Percentiles rank a stretch among this genome's conserved stretches.
These are phyloP conservation scores for Platycheirus albimanus DNA, from an alignment of 2,888 invertebrate species.

Conservation along the genomic window DNA sequence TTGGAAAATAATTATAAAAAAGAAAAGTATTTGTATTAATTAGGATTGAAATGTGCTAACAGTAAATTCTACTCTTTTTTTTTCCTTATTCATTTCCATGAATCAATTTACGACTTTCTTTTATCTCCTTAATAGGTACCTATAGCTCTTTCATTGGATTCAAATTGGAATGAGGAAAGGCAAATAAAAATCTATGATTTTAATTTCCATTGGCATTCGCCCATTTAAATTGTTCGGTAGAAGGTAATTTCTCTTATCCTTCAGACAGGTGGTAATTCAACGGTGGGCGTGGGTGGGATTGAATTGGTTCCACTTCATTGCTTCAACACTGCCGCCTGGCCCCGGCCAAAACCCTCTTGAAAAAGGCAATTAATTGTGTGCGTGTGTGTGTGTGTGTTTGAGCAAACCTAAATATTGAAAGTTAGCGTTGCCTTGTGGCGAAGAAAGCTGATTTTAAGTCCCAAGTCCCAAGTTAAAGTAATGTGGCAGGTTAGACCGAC, in stretches of 20 bases:
- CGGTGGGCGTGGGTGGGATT: slow-evolving; percentile 45
- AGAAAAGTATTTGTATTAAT: no score
- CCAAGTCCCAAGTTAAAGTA: slow-evolving; percentile 36
- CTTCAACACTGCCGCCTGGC: not conserved
- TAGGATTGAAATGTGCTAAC: slow-evolving; percentile 29
- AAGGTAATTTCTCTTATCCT: slow-evolving; percentile 71
- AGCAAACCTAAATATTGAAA: slow-evolving; percentile 38
- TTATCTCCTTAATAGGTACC: no score
- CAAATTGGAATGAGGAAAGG: slow-evolving; percentile 20
- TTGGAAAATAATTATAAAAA: no score
- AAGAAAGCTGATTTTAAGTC: slow-evolving; percentile 60
- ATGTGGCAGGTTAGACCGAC: slow-evolving; percentile 36
- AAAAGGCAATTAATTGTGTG: slow-evolving; percentile 51
- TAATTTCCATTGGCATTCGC: slow-evolving; percentile 73
- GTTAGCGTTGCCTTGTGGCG: slow-evolving; percentile 55
- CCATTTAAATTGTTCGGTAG: slow-evolving; percentile 68
- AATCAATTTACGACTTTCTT: slow-evolving; percentile 48
- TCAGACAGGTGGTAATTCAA: slow-evolving; percentile 69
- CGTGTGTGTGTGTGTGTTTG: slow-evolving; percentile 7
- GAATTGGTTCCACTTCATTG: slow-evolving; percentile 64
- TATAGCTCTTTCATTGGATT: slow-evolving; percentile 6
- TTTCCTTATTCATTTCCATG: slow-evolving; percentile 34
- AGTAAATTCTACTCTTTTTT: slow-evolving; percentile 60
- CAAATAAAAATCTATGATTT: slow-evolving; percentile 72
- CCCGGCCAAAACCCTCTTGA: not conserved